Evolutionary conservation across 2,113 vertebrate species (phyloP).

Genomic region (Canis aureus): DNA sequence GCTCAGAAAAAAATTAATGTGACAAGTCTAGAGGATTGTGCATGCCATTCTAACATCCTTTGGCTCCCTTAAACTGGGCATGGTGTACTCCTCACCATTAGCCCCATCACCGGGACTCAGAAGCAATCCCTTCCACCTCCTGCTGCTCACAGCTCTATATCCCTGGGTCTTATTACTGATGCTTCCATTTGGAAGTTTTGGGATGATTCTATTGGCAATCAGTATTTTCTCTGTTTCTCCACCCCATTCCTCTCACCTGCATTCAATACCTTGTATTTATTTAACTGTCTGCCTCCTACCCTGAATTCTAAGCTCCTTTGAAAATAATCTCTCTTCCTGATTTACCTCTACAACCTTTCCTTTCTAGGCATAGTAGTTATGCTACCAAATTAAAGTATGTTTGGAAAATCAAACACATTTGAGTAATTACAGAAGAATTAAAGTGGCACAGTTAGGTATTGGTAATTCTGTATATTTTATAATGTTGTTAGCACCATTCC

Average conservation of each 20-base stretch:
- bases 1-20: neutral
- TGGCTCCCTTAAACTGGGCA: neutral
- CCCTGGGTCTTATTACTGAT: neutral
- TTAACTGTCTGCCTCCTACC: neutral
- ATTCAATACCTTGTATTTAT: neutral
- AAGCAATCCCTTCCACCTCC: neutral
- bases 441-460: neutral
- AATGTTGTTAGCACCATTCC: neutral
- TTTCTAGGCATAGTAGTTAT: neutral
- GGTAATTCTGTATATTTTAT: neutral
- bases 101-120: neutral
- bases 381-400: neutral
- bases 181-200: neutral
- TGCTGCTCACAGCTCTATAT: neutral
- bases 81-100: neutral
- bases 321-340: neutral
- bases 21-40: neutral
- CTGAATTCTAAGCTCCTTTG: neutral
- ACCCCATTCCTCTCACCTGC: neutral
- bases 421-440: neutral
- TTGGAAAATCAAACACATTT: neutral
- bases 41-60: neutral
- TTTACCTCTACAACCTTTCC: neutral
- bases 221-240: neutral
- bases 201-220: neutral